Percentiles rank a stretch among this genome's conserved stretches.
Evolutionary conservation across 2,797 vertebrate genomes (phyloP).

Genomic region (Parotocinclus haroldoi): DNA sequence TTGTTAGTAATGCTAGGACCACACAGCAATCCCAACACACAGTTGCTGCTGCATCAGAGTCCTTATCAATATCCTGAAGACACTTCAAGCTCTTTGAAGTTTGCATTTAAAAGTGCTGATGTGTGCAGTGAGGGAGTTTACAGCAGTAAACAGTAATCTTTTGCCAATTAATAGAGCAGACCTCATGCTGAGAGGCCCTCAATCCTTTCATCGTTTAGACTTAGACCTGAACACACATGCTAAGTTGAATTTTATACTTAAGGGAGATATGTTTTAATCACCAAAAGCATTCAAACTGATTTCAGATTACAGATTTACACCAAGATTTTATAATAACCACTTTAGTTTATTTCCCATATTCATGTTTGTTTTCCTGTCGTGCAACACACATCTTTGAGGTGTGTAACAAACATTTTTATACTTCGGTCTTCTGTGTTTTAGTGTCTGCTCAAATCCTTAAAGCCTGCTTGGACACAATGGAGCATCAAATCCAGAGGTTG

Average conservation of each 20-base stretch:
- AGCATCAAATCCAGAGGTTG: constrained; percentile 83
- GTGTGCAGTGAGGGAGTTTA: constrained; percentile 58
- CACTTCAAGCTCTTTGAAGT: constrained; percentile 68
- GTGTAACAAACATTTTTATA: too few relatives aligned
- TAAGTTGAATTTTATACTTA: background rate
- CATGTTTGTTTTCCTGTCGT: too few relatives aligned
- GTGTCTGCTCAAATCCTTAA: constrained; percentile 94
- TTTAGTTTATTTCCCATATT: too few relatives aligned
- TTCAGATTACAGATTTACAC: too few relatives aligned
- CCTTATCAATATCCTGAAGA: constrained; percentile 64
- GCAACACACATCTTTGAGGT: too few relatives aligned
- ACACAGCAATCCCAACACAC: constrained; percentile 55
- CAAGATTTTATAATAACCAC: too few relatives aligned
- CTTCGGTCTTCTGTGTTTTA: constrained; percentile 49
- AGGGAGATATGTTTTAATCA: too few relatives aligned
- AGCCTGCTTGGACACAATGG: constrained; percentile 85
- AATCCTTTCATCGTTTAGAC: constrained; percentile 17
- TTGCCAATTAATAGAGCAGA: constrained; percentile 69
- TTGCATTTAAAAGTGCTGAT: constrained; percentile 69
- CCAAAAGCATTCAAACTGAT: too few relatives aligned
- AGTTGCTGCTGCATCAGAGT: constrained; percentile 49
- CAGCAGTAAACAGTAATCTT: constrained; percentile 71
- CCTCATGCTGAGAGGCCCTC: constrained; percentile 34
- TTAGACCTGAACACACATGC: background rate
- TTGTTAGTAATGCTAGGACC: constrained; percentile 59